phyloP scores from a whole-genome alignment of 2,113 vertebrate species.

The Potamarius usumacintae region DNA sequence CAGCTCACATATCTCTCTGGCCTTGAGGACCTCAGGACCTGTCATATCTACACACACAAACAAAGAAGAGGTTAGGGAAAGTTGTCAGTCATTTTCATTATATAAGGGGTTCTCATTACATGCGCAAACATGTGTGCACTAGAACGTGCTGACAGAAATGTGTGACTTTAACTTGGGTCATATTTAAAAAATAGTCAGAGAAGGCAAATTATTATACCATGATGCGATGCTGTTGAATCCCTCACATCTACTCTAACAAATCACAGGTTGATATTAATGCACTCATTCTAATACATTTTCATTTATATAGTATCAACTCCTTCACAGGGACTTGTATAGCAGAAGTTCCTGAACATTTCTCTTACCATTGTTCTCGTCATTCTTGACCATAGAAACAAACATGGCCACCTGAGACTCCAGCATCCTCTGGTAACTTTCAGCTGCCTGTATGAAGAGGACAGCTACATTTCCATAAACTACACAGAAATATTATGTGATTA shows the following conservation, averaged over 20 bases:
- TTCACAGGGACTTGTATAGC: not conserved
- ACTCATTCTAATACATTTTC: not conserved
- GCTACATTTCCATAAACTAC: not conserved
- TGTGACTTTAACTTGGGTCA: not conserved
- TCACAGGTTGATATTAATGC: not conserved
- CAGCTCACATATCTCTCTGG: constrained; percentile 80
- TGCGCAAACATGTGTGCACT: constrained; percentile 6
- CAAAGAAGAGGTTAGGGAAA: not conserved
- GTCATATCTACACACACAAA: constrained; percentile 69
- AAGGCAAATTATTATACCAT: not conserved
- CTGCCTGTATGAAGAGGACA: constrained; percentile 69
- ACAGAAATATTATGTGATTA: not conserved
- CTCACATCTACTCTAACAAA: not conserved
- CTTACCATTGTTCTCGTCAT: constrained; percentile 67
- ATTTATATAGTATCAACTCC: not conserved
- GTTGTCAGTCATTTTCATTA: constrained; percentile 10
- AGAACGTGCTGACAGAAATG: not conserved
- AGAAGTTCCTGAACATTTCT: not conserved
- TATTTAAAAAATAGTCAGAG: not conserved
- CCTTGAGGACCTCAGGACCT: constrained; percentile 79
- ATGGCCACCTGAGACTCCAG: constrained; percentile 80
- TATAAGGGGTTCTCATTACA: constrained; percentile 11
- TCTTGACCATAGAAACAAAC: constrained; percentile 83
- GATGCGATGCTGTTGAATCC: not conserved
- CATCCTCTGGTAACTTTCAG: constrained; percentile 79